These are phyloP conservation scores for Drosophila melanogaster DNA, from an alignment of 1,140 invertebrate species.

Conservation along the genomic window Release_6_plus_ISO1_MT NT_033779.5:8522001-8522500, in stretches of 20 bases:
- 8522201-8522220: slow-evolving; percentile 10
- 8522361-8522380: not conserved
- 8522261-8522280: slow-evolving; percentile 2
- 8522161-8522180: slow-evolving; percentile 20
- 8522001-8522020: slow-evolving; percentile 36
- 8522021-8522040: slow-evolving; percentile 25
- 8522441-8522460: slow-evolving; percentile 44
- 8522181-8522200: slow-evolving; percentile 6
- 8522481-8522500: slow-evolving; percentile 58
- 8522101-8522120: slow-evolving; percentile 32
- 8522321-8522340: slow-evolving; percentile 9
- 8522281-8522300: slow-evolving; percentile 6
- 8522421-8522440: slow-evolving; percentile 52
- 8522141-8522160: not conserved
- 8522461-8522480: slow-evolving; percentile 70
- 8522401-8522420: slow-evolving; percentile 31
- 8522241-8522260: slow-evolving; percentile 31
- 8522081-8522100: not conserved
- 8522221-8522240: slow-evolving; percentile 34
- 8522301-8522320: slow-evolving; percentile 20
- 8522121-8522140: slow-evolving; percentile 7
- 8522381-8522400: not conserved
- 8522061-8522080: slow-evolving; percentile 11
- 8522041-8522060: slow-evolving; percentile 34
- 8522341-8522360: not conserved